Evolutionary conservation across 2,113 vertebrate species (phyloP), one percentile per base, ranked within the genome.

Genomic region (Microtus montanus): DNA sequence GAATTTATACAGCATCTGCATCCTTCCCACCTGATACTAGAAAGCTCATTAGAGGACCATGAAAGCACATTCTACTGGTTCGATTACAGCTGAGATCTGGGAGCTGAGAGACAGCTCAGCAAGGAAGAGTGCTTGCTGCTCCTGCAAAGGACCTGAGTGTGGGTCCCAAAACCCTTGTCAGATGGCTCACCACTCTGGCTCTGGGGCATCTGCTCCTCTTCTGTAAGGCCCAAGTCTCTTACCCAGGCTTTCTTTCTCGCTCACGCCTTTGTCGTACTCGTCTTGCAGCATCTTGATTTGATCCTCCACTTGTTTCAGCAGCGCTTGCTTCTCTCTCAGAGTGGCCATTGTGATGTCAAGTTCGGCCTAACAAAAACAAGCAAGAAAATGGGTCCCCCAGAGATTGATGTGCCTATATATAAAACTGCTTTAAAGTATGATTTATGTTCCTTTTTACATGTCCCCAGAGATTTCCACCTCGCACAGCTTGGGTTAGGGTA

Each of bases 231-330:
- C 28, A 49, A 85, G 12, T 38, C 63, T 89, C 97, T 98, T 95
- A 99, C 99, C 98, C 82, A 99, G 97, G 9, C 92, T 96, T 94
- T 99, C 98, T 95, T 99, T 99, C 93, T 99, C 99, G n/a, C 97
- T 97, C 12, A 99, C 41, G 64, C 98, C 98, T 98, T 90, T 98
- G 49, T 99, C 98, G 96, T 98, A 99, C 91, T 99, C 97, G n/a
- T 99, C 98, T 98, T 99, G 98, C 77, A 99, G 96, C 44, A 98
- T 74, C 74, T 96, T 97, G 93, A 99, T 99, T 96, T 99, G 96
- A 61, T 98, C 90, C 94, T 99, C 98, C 26, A 99, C 98, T 63
- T 99, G 96, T 95, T 97, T 98, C 54, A 99, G 96, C 94, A 98
- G 97, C 4, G 93, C 86, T 96, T 99, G 98, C 88, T 99, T 99